Conservation (phyloP, 2,113 vertebrate genomes). For the Hydropotes inermis region DNA sequence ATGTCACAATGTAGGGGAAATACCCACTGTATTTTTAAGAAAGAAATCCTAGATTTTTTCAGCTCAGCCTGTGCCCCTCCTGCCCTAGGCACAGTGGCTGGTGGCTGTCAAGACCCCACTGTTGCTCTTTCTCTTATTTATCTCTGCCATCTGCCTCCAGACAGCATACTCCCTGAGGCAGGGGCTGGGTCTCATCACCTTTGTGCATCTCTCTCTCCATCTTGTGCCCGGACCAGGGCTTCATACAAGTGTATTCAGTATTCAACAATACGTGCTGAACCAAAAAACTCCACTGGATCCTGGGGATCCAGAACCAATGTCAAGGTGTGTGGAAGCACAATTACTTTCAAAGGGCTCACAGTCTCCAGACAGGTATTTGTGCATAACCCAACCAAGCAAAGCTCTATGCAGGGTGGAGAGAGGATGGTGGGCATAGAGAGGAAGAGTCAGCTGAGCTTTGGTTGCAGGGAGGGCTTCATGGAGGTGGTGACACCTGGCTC, state of each 20-base stretch:
- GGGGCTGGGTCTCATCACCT: not conserved
- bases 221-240: not conserved
- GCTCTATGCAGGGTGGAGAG: not conserved
- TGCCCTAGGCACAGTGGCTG: not conserved
- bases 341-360: not conserved
- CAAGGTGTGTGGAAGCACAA: not conserved
- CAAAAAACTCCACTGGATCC: not conserved
- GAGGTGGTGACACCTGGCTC: not conserved
- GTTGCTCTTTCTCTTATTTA: not conserved
- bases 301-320: no score
- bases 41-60: not conserved
- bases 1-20: not conserved
- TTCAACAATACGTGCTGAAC: not conserved
- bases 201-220: not conserved
- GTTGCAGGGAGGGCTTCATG: not conserved
- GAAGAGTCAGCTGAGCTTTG: fast-evolving
- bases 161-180: no score
- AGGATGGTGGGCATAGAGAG: not conserved
- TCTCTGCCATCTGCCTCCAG: not conserved
- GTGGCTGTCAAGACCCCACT: not conserved
- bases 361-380: no score
- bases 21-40: not conserved
- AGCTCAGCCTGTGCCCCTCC: not conserved
- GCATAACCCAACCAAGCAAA: not conserved
- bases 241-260: not conserved